Conservation (phyloP, 2,888 invertebrate species). For the Catocala sponsa region DNA sequence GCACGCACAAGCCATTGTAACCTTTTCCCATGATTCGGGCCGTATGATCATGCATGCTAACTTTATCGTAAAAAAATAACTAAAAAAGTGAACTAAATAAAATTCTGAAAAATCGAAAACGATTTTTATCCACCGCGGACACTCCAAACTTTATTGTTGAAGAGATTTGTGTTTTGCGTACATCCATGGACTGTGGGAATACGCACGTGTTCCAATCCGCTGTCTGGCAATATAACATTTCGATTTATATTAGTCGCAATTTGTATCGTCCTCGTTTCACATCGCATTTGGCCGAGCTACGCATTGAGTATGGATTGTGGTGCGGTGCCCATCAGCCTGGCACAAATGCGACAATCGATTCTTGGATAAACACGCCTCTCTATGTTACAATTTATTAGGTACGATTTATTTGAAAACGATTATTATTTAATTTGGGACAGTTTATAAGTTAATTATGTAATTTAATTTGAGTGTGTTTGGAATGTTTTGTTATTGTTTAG, state of each 20-base stretch:
- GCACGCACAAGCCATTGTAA: too few species aligned
- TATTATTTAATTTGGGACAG: neutral
- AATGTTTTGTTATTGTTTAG: too few species aligned
- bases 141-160: conserved; percentile 34
- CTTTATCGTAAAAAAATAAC: too few species aligned
- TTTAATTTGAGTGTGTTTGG: too few species aligned
- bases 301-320: conserved; percentile 32
- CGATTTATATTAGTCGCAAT: conserved; percentile 74
- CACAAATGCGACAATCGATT: conserved; percentile 39
- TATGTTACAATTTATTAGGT: conserved; percentile 5
- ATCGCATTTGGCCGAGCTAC: conserved; percentile 60
- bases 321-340: conserved; percentile 36
- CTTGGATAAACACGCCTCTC: conserved; percentile 18
- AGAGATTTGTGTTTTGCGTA: conserved; percentile 28
- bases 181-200: conserved; percentile 61
- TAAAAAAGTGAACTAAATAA: too few species aligned
- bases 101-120: neutral
- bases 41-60: too few species aligned
- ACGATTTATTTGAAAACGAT: conserved; percentile 1
- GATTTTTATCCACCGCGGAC: conserved; percentile 23
- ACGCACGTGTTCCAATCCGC: conserved; percentile 63
- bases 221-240: conserved; percentile 71
- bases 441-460: too few species aligned
- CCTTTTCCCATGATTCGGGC: too few species aligned
- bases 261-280: conserved; percentile 68